Evolutionary conservation across 1,140 invertebrate genomes (phyloP), one percentile per base, ranked within the genome.

Genomic region (Drosophila oshimai): DNA sequence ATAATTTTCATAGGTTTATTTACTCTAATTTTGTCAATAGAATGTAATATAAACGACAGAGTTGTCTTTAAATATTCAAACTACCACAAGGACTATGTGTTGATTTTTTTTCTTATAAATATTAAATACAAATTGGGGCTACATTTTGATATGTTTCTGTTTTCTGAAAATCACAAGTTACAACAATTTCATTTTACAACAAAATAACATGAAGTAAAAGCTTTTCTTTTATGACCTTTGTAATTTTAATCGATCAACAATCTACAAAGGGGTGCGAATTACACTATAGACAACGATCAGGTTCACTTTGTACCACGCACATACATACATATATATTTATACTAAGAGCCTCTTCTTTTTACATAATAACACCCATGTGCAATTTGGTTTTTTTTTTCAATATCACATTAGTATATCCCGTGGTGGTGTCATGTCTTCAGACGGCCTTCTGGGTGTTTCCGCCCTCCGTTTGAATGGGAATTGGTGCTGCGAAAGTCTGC

Each of bases 311-410:
- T 34, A 61, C 51, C 18, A 58, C 9, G 24, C 18, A 58, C 9
- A 33, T 17, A 39, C 6, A n/a, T 18, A 34, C 9, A 58, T 54
- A 44, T 60, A 34, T 60, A 62, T 62, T 62, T 9, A 18, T 26
- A n/a, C 10, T 36, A 6, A 20, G 6, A 62, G 58, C 58, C 58
- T 60, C 58, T 34, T 62, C 4, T 4, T 7, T 22, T 36, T 9
- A 36, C 39, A 12, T 45, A 42, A 33, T 33, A 62, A 58, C 36
- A 58, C 26, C n/a, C 9, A 18, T 42, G 6, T 42, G 15, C 24
- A 17, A 55, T 20, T 51, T 9, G 1, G n/a, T n/a, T 53, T 54
- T 41, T 42, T 10, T n/a, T 31, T 9, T 54, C 17, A 15, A 39
- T 53, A 55, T 58, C 58, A 60, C 51, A 58, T 7, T 22, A 17